These are phyloP conservation scores for Pseudochromis fuscus DNA, from an alignment of 2,797 vertebrate species.

Conservation along the genomic window DNA sequence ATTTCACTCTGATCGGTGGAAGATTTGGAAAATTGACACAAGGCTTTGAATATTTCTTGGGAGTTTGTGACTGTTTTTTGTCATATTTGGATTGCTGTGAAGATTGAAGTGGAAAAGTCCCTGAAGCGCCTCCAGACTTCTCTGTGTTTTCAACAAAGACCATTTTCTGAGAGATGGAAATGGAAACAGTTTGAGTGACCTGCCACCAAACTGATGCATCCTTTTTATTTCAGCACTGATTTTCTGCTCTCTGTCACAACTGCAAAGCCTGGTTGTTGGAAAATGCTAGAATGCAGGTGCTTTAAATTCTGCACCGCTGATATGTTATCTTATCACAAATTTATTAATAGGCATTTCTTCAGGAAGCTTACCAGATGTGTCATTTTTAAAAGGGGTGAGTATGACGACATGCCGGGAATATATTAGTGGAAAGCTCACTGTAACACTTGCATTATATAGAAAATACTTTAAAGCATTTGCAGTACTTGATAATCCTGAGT, in stretches of 20 bases:
- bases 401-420: neutral
- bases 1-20: conserved; percentile 10
- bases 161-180: conserved; percentile 24
- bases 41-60: conserved; percentile 15
- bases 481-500: conserved; percentile 3
- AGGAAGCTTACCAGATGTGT: conserved; percentile 89
- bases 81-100: conserved; percentile 35
- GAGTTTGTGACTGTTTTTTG: conserved; percentile 34
- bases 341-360: conserved; percentile 87
- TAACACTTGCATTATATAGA: neutral
- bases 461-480: neutral
- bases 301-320: conserved; percentile 81
- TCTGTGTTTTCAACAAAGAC: conserved; percentile 6
- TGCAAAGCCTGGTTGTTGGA: conserved; percentile 14
- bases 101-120: conserved; percentile 29
- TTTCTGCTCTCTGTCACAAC: conserved; percentile 6
- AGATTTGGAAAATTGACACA: conserved; percentile 24
- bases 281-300: conserved; percentile 86
- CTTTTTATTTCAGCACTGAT: conserved; percentile 10
- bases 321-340: conserved; percentile 83
- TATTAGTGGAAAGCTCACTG: neutral
- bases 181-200: conserved; percentile 28
- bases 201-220: conserved; percentile 17
- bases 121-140: neutral
- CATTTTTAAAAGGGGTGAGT: conserved; percentile 90